phyloP scores from a whole-genome alignment of 2,113 vertebrate species.

The Siniperca chuatsi region DNA sequence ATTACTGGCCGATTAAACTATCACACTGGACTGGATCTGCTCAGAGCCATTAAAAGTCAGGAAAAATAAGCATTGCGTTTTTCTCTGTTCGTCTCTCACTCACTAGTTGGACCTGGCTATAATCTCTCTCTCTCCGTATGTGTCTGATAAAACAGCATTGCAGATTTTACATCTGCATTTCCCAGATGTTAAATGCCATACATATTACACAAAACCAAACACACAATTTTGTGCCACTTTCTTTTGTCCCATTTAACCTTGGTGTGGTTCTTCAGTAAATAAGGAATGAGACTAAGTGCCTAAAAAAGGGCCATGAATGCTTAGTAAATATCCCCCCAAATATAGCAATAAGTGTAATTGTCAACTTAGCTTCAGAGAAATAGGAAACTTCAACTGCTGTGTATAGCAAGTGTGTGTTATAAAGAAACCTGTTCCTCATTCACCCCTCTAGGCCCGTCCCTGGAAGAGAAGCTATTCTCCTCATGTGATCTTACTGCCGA shows the following conservation, averaged over 20 bases:
- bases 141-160: neutral
- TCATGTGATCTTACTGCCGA: constrained; percentile 88
- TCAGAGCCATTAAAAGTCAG: neutral
- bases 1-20: neutral
- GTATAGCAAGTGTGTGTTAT: constrained; percentile 12
- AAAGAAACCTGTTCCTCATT: constrained; percentile 80
- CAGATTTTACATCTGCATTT: neutral
- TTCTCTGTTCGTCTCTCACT: neutral
- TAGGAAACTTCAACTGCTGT: neutral
- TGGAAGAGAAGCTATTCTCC: constrained; percentile 94
- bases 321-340: neutral
- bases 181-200: neutral
- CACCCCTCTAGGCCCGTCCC: constrained; percentile 90
- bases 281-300: neutral
- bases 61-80: neutral
- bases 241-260: neutral
- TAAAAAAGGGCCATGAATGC: neutral
- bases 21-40: neutral
- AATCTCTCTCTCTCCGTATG: neutral
- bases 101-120: neutral
- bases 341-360: neutral
- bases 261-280: neutral
- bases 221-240: neutral
- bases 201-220: neutral
- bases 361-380: neutral